Evolutionary conservation across 2,888 invertebrate species (phyloP).

Genomic region (Amblyteles armatorius): DNA sequence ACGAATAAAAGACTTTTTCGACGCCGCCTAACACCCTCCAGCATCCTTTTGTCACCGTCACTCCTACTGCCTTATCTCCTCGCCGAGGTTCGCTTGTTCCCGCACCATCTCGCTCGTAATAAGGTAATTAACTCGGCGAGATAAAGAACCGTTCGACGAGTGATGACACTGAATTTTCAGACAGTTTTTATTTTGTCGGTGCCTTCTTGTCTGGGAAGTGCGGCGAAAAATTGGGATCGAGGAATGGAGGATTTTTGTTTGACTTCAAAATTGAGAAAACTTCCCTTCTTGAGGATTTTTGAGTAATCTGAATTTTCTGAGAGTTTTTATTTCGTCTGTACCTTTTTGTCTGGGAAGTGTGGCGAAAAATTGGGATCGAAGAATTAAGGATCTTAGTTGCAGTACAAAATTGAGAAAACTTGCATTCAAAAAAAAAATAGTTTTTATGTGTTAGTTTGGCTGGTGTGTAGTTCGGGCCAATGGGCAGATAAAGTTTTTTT

Average conservation of each 20-base stretch:
- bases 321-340: background rate
- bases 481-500: background rate
- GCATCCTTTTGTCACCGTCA: slow-evolving; percentile 51
- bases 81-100: background rate
- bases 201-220: background rate
- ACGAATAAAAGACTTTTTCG: slow-evolving; percentile 20
- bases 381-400: background rate
- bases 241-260: background rate
- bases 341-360: background rate
- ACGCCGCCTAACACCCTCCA: slow-evolving; percentile 24
- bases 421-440: background rate
- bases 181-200: background rate
- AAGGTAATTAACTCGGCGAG: background rate
- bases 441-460: background rate
- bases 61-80: slow-evolving; percentile 25
- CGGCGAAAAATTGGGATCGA: background rate
- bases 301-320: background rate
- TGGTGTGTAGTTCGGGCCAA: background rate
- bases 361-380: background rate
- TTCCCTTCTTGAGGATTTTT: background rate
- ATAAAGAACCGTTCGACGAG: background rate
- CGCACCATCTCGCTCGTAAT: background rate
- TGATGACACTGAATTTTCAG: background rate
- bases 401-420: background rate
- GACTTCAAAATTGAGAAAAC: background rate